A percentile compares a stretch with the other conserved stretches of the same genome.
phyloP scores from a whole-genome alignment of 2,113 vertebrate species.

The Clarias batrachus region DNA sequence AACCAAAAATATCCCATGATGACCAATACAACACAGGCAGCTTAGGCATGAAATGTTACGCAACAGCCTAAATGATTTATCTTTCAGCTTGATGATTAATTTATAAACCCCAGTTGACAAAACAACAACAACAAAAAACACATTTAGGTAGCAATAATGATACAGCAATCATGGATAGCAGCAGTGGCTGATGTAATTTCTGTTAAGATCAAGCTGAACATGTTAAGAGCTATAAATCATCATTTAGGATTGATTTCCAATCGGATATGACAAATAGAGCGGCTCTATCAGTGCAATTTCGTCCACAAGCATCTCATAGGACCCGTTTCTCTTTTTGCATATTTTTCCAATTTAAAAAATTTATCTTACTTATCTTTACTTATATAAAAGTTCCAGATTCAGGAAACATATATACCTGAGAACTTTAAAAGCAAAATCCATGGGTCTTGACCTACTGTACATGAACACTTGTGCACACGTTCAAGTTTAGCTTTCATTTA shows the following conservation, averaged over 20 bases:
- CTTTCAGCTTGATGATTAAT: background rate
- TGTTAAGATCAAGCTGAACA: constrained; percentile 28
- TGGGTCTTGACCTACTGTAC: constrained; percentile 13
- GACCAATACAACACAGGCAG: constrained; percentile 19
- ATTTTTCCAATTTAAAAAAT: background rate
- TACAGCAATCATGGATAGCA: constrained; percentile 11
- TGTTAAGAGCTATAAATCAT: constrained; percentile 18
- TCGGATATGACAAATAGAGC: constrained; percentile 27
- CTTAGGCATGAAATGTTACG: constrained; percentile 1
- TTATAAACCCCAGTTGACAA: background rate
- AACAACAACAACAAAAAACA: background rate
- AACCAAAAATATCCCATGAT: background rate
- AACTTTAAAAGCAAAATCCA: background rate
- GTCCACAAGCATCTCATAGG: background rate
- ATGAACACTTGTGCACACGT: background rate
- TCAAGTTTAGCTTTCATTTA: background rate
- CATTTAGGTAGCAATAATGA: background rate
- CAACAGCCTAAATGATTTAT: background rate
- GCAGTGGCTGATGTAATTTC: background rate
- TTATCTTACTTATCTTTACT: too few relatives aligned
- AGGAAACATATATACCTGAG: background rate
- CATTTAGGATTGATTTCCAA: constrained; percentile 20
- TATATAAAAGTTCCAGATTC: background rate
- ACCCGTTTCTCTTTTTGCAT: background rate
- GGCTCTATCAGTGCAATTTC: constrained; percentile 37